phyloP scores from a whole-genome alignment of 1,140 invertebrate species.

The Drosophila micromelanica region DNA sequence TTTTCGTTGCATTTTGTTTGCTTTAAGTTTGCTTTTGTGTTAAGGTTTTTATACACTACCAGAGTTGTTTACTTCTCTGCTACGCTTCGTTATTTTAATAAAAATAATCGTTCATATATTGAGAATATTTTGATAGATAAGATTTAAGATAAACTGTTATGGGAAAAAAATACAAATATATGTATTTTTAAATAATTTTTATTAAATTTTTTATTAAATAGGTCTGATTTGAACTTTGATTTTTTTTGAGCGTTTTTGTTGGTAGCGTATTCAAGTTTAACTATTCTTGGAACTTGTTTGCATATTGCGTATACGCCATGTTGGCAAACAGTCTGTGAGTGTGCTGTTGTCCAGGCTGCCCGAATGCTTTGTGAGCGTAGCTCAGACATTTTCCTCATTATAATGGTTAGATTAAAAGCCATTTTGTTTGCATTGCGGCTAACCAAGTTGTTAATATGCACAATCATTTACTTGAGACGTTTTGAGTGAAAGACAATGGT shows the following conservation, averaged over 20 bases:
- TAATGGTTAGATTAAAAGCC: slow-evolving; percentile 63
- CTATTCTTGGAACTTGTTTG: slow-evolving; percentile 3
- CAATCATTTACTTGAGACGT: slow-evolving; percentile 53
- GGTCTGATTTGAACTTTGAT: neutral
- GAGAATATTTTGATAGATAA: too few species aligned
- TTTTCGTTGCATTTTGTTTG: slow-evolving; percentile 28
- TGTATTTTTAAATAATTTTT: too few species aligned
- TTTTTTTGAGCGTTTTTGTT: slow-evolving; percentile 2
- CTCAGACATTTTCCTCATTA: slow-evolving; percentile 47
- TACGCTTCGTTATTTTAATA: neutral
- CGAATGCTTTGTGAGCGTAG: slow-evolving; percentile 5
- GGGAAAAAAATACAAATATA: too few species aligned
- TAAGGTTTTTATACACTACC: neutral
- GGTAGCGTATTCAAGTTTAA: neutral
- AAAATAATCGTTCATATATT: neutral
- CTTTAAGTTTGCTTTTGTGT: slow-evolving; percentile 13
- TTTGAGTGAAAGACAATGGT: slow-evolving; percentile 42
- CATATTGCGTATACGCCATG: slow-evolving; percentile 38
- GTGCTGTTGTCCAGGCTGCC: slow-evolving; percentile 14
- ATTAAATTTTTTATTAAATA: too few species aligned
- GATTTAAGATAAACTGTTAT: too few species aligned
- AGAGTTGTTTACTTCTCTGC: neutral
- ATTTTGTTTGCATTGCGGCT: slow-evolving; percentile 61
- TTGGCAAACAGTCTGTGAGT: slow-evolving; percentile 18
- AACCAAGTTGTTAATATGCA: slow-evolving; percentile 63